Evolutionary conservation across 2,797 vertebrate genomes (phyloP), one percentile per base, ranked within the genome.

Genomic region (Lepus oiostolus): DNA sequence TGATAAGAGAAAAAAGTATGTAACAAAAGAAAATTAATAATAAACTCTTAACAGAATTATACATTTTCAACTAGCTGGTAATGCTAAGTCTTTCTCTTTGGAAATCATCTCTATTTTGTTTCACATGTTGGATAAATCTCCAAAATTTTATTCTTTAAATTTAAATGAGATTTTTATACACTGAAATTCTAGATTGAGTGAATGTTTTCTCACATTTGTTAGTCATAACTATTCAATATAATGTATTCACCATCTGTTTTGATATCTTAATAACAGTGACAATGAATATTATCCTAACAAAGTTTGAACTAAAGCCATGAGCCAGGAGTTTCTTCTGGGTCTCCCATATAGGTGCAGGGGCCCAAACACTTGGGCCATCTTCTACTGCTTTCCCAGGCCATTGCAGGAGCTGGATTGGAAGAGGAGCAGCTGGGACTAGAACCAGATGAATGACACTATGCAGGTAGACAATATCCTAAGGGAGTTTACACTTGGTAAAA

Each of bases 261-360:
- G 93, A 97, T 96, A 95, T 95, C 95, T 96, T 90, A 84, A 97
- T 93, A 3, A 75, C 96, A 97, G 85, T 94, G 97, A 94, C 83
- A 93, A 95, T 87, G 58, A 58, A 60, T 75, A 35, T 97, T 93
- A 97, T 94, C 90, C 79, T 93, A 89, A 84, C 52, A 92, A 97
- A 95, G 54, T n/a, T 95, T 94, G 94, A 97, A 84, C 92, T 4
- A 0, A 93, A 47, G 42, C 42, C 38, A 47, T 9, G 42, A 47
- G 42, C 42, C 42, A 47, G 38, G 38, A 42, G 38, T 47, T 47
- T 47, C 42, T 47, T 47, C 42, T 47, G 42, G 42, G 42, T 47
- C 42, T 47, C 42, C 42, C 42, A 8, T 47, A 47, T 47, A 47
- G 42, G 42, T 47, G 42, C 42, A 47, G 42, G 42, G 7, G 42